These are phyloP conservation scores for Trichacis sp. DNA, from an alignment of 2,888 invertebrate genomes.

Conservation along the genomic window DNA sequence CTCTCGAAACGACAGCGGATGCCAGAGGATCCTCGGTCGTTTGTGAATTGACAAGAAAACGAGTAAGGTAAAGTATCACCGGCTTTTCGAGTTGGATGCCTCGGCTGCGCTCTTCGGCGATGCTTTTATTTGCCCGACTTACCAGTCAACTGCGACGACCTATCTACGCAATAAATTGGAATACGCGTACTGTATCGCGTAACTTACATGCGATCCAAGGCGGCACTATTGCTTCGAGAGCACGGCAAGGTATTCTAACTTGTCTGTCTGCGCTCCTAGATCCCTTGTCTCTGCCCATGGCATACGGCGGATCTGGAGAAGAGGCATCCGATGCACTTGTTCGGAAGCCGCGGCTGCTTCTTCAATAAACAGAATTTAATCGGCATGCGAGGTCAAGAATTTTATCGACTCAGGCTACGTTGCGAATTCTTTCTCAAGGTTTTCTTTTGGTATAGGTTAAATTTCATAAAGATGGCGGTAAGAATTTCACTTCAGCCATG, in stretches of 20 bases:
- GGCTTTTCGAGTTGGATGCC: slow-evolving; percentile 32
- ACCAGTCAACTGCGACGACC: slow-evolving; percentile 19
- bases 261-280: slow-evolving; percentile 27
- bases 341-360: background rate
- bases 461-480: too few species aligned
- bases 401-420: background rate
- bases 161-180: slow-evolving; percentile 54
- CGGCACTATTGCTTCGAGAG: slow-evolving; percentile 4
- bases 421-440: background rate
- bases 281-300: background rate
- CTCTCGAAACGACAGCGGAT: slow-evolving; percentile 15
- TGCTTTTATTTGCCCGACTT: slow-evolving; percentile 11
- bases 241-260: slow-evolving; percentile 33
- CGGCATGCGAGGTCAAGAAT: background rate
- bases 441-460: too few species aligned
- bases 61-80: slow-evolving; percentile 47
- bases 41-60: slow-evolving; percentile 44
- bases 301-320: background rate
- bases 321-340: background rate
- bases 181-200: slow-evolving; percentile 45
- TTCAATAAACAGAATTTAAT: slow-evolving; percentile 2
- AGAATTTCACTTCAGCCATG: too few species aligned
- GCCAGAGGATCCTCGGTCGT: slow-evolving; percentile 11
- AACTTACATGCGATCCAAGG: slow-evolving; percentile 10
- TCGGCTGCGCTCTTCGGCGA: slow-evolving; percentile 4